These are phyloP conservation scores for Saccopteryx leptura DNA, from an alignment of 2,113 vertebrate genomes.

Conservation along the genomic window DNA sequence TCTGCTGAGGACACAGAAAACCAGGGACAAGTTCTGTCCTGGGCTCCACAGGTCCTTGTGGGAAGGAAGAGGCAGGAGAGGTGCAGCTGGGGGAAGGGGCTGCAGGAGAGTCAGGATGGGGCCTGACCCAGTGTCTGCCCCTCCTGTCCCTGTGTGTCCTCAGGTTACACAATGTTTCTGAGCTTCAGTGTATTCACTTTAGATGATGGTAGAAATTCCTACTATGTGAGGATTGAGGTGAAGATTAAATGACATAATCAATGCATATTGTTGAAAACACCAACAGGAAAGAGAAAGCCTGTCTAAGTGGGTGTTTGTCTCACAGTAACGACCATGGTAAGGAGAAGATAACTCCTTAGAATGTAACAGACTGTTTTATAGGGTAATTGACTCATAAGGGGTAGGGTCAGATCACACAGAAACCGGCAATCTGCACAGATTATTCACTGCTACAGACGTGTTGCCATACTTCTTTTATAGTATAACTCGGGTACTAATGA, in stretches of 20 bases:
- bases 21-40: neutral
- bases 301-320: neutral
- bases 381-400: neutral
- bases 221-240: neutral
- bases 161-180: neutral
- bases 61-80: neutral
- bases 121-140: neutral
- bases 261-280: neutral
- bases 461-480: neutral
- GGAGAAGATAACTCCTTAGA: neutral
- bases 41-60: neutral
- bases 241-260: neutral
- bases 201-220: neutral
- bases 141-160: neutral
- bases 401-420: neutral
- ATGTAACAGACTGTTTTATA: neutral
- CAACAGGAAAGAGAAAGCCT: neutral
- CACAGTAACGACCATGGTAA: fast-evolving
- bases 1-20: neutral
- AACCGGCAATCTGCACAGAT: neutral
- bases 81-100: neutral
- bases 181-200: neutral
- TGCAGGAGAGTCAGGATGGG: neutral
- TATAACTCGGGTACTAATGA: neutral
- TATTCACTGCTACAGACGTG: neutral